Percentiles rank a stretch among this genome's conserved stretches.
phyloP scores from a whole-genome alignment of 2,888 invertebrate genomes.

The Cephus sareptanus region DNA sequence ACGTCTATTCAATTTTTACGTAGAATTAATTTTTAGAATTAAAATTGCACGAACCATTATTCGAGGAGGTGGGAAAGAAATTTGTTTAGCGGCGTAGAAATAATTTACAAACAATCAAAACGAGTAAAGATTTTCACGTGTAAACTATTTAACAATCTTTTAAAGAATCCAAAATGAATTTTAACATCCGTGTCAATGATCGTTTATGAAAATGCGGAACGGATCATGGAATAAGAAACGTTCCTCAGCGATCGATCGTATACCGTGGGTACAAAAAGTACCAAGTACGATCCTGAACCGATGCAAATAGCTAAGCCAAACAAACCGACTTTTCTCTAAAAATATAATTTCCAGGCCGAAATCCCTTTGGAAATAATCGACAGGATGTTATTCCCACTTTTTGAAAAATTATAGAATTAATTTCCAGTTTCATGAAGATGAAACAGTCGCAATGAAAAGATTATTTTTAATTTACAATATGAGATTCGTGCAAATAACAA shows the following conservation, averaged over 20 bases:
- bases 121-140: not conserved
- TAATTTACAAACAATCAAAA: not conserved
- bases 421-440: not conserved
- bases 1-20: not conserved
- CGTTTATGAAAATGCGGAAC: not conserved
- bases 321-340: conserved; percentile 52
- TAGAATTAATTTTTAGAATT: not conserved
- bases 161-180: not conserved
- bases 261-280: not conserved
- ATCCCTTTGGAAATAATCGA: conserved; percentile 15
- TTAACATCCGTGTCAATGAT: not conserved
- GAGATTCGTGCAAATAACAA: not conserved
- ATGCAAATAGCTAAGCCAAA: conserved; percentile 55
- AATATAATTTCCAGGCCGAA: conserved; percentile 32
- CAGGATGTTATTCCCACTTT: not conserved
- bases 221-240: not conserved
- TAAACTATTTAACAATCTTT: not conserved
- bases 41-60: not conserved
- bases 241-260: not conserved
- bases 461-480: not conserved
- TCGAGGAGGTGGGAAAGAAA: not conserved
- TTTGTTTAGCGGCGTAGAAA: not conserved
- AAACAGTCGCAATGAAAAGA: not conserved
- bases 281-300: conserved; percentile 34
- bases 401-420: not conserved